These are phyloP conservation scores for Cephalopachus bancanus DNA, from an alignment of 2,797 vertebrate genomes.

Conservation along the genomic window DNA sequence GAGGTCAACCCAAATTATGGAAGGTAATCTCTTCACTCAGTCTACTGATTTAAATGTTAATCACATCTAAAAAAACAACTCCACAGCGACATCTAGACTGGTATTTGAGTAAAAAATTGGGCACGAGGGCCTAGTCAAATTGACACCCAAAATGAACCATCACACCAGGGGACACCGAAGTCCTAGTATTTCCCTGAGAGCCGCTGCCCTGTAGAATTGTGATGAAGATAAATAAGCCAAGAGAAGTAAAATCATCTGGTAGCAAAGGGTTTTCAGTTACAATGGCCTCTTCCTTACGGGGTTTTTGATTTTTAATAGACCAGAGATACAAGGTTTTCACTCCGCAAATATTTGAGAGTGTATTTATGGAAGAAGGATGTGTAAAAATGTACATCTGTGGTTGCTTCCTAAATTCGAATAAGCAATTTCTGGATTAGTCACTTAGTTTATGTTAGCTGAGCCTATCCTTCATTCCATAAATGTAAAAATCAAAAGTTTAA, in stretches of 20 bases:
- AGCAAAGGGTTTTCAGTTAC: neutral
- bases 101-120: neutral
- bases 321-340: neutral
- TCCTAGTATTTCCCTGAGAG: neutral
- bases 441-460: neutral
- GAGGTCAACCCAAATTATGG: neutral
- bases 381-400: neutral
- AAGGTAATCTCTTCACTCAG: neutral
- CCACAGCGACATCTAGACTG: neutral
- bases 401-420: constrained; percentile 60
- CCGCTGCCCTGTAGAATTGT: fast-evolving
- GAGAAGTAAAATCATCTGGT: neutral
- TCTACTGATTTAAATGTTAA: neutral
- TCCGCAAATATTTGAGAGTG: neutral
- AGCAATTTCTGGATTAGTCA: neutral
- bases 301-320: constrained; percentile 29
- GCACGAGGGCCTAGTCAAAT: neutral
- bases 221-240: neutral
- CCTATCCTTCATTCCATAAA: neutral
- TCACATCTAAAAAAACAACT: neutral
- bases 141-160: neutral
- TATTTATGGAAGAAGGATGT: neutral
- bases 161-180: neutral
- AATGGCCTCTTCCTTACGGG: neutral
- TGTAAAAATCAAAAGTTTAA: constrained; percentile 3